Evolutionary conservation across 2,888 invertebrate genomes (phyloP).

Genomic region (Acrobasis consociella): DNA sequence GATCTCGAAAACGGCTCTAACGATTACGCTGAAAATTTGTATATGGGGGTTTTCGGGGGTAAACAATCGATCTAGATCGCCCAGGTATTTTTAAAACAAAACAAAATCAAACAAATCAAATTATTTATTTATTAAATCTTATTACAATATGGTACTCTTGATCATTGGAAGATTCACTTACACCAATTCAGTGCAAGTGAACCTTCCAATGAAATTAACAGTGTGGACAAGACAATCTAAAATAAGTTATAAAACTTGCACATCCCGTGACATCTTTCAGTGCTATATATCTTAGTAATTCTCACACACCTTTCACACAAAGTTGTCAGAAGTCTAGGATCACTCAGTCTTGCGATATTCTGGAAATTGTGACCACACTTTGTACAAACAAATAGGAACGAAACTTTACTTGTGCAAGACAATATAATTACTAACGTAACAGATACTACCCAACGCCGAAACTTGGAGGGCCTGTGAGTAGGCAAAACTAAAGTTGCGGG

Average conservation of each 20-base stretch:
- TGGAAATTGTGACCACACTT: background rate
- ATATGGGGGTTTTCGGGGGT: no score
- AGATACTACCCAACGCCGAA: no score
- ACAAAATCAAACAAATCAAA: constrained; percentile 10
- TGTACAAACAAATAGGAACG: background rate
- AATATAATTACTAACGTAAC: no score
- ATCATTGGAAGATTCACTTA: background rate
- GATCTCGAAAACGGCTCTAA: no score
- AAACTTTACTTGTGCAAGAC: no score
- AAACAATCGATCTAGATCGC: no score
- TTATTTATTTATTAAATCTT: constrained; percentile 14
- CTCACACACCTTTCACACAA: constrained; percentile 6
- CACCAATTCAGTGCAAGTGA: background rate
- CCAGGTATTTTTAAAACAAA: background rate
- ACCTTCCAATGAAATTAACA: constrained; percentile 5
- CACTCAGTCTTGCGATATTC: background rate
- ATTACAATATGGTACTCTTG: constrained; percentile 22
- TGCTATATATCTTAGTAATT: constrained; percentile 1
- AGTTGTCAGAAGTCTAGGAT: background rate
- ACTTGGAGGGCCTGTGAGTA: no score
- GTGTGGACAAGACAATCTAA: background rate
- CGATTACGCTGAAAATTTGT: no score
- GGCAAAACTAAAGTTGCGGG: no score
- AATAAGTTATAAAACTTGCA: constrained; percentile 18
- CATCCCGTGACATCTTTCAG: constrained; percentile 1